These are phyloP conservation scores for Drosophila subquinaria DNA, from an alignment of 2,888 invertebrate species.

Conservation along the genomic window DNA sequence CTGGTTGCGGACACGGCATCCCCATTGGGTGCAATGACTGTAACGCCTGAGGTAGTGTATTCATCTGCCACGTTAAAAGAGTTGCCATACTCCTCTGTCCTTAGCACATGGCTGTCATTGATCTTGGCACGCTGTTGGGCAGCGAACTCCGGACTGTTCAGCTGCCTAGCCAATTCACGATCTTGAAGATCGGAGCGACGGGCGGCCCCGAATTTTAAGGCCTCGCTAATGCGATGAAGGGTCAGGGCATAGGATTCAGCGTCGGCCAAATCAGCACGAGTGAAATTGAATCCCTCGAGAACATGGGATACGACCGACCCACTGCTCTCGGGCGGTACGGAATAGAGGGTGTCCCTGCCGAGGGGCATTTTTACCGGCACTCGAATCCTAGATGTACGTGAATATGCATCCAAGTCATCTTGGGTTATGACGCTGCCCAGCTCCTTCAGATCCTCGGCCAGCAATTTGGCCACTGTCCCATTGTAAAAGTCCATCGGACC, in stretches of 20 bases:
- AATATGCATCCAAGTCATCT: conserved; percentile 89
- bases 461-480: conserved; percentile 89
- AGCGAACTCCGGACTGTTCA: conserved; percentile 85
- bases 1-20: conserved; percentile 97
- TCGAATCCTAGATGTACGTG: conserved; percentile 71
- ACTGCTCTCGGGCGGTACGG: conserved; percentile 94
- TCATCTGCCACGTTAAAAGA: conserved; percentile 86
- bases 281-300: conserved; percentile 89
- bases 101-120: conserved; percentile 88
- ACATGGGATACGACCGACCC: conserved; percentile 93
- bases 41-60: conserved; percentile 96
- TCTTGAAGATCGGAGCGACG: conserved; percentile 94
- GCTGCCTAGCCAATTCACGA: conserved; percentile 85
- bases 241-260: conserved; percentile 87
- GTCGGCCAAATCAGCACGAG: conserved; percentile 86
- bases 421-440: conserved; percentile 91
- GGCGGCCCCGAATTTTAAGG: conserved; percentile 96
- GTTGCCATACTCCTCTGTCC: conserved; percentile 88
- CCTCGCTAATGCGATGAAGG: conserved; percentile 94
- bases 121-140: conserved; percentile 88
- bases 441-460: conserved; percentile 90
- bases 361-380: conserved; percentile 82
- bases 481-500: conserved; percentile 93
- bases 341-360: conserved; percentile 89
- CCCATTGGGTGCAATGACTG: conserved; percentile 93